These are phyloP conservation scores for Huso huso DNA, from an alignment of 2,797 vertebrate species.

Conservation along the genomic window DNA sequence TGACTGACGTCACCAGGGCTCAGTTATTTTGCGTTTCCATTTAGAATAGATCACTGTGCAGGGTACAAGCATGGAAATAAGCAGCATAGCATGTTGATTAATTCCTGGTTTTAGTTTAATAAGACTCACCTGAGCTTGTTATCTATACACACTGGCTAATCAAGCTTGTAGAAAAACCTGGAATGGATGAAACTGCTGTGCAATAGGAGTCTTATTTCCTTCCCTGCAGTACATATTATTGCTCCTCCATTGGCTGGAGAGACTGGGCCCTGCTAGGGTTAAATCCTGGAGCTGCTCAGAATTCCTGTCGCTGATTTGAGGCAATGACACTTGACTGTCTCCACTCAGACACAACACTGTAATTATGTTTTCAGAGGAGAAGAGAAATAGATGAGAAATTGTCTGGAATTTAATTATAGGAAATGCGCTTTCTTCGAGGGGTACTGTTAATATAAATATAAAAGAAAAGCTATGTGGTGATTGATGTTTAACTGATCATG, in stretches of 20 bases:
- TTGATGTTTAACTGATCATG: slow-evolving; percentile 1
- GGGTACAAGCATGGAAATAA: no score
- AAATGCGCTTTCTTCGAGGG: background rate
- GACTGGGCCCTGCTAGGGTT: background rate
- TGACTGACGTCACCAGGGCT: no score
- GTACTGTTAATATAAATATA: slow-evolving; percentile 5
- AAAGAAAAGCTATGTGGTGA: background rate
- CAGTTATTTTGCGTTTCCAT: no score
- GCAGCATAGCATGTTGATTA: no score
- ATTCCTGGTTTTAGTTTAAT: no score
- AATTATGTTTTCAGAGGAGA: slow-evolving; percentile 3
- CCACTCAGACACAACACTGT: background rate
- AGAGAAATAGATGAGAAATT: slow-evolving; percentile 2
- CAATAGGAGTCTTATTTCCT: no score
- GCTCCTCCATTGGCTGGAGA: background rate
- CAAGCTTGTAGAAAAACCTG: no score
- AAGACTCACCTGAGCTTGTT: no score
- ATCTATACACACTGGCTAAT: no score
- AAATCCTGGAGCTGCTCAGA: background rate
- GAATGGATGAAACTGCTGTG: no score
- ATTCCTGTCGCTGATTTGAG: slow-evolving; percentile 5
- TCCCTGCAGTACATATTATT: no score
- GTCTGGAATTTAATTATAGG: slow-evolving; percentile 1
- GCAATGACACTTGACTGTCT: slow-evolving; percentile 7
- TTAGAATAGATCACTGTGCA: no score